These are phyloP conservation scores for Bolinopsis microptera DNA, from an alignment of 37 sponge, comb jelly and placozoan genomes.

Conservation along the genomic window DNA sequence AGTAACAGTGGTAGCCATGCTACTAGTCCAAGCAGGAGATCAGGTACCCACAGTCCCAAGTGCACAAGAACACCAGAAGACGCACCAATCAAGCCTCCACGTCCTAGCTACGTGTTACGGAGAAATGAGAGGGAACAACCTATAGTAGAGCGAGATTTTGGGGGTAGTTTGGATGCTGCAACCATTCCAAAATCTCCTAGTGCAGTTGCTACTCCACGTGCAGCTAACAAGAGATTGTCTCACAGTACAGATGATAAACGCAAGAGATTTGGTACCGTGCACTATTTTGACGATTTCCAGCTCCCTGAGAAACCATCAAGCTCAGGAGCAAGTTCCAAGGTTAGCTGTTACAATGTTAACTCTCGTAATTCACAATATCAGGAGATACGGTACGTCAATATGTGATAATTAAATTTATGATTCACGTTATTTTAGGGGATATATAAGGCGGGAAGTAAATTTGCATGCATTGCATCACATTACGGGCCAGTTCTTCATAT, in stretches of 20 bases:
- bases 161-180: background rate
- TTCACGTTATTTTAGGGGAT: background rate
- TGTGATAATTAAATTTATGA: background rate
- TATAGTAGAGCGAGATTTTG: background rate
- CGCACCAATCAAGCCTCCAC: background rate
- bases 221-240: background rate
- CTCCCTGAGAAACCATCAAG: conserved; percentile 1
- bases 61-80: background rate
- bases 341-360: background rate
- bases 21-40: background rate
- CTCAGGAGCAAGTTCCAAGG: background rate
- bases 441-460: background rate
- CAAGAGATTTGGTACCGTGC: background rate
- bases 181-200: background rate
- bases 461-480: background rate
- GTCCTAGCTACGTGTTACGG: conserved; percentile 33
- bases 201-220: background rate
- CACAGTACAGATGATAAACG: background rate
- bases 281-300: background rate
- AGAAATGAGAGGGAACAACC: background rate
- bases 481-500: background rate
- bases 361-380: background rate
- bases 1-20: background rate
- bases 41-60: background rate
- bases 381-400: background rate